These are phyloP conservation scores for Sebastolobus alascanus DNA, from an alignment of 2,797 vertebrate genomes.

Conservation along the genomic window DNA sequence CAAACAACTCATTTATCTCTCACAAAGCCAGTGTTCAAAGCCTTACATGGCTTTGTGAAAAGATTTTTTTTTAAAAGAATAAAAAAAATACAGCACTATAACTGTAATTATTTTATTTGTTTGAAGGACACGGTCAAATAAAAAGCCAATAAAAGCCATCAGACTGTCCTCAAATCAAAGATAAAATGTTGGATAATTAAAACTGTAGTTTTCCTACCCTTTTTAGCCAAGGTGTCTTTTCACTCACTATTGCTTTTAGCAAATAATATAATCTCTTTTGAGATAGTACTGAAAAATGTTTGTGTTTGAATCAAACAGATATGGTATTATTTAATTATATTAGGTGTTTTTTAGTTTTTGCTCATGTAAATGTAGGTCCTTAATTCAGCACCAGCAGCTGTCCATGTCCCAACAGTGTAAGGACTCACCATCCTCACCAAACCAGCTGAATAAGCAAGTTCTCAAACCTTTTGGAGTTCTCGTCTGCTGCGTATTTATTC, in stretches of 20 bases:
- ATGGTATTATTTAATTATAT: background rate
- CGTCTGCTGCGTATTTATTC: constrained; percentile 40
- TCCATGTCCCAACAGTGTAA: background rate
- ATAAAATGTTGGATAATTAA: constrained; percentile 10
- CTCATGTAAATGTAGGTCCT: background rate
- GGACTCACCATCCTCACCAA: background rate
- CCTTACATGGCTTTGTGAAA: constrained; percentile 35
- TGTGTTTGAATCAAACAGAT: background rate
- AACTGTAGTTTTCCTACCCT: background rate
- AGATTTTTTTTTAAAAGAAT: background rate
- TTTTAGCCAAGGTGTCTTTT: background rate
- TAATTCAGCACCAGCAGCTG: constrained; percentile 2
- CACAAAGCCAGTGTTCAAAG: constrained; percentile 32
- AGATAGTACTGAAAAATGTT: background rate
- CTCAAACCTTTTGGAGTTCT: constrained; percentile 23
- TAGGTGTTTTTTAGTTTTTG: background rate
- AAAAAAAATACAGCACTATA: too few relatives aligned
- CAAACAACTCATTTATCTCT: constrained; percentile 52
- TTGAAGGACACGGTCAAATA: background rate
- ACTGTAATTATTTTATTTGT: constrained; percentile 28
- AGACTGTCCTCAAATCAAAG: constrained; percentile 7
- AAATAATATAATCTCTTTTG: background rate
- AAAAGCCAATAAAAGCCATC: constrained; percentile 6
- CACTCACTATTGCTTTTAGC: background rate
- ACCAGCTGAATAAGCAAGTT: constrained; percentile 36